Base-by-base conservation (phyloP, 1,140 invertebrate species). In the Trichonephila inaurata region DNA sequence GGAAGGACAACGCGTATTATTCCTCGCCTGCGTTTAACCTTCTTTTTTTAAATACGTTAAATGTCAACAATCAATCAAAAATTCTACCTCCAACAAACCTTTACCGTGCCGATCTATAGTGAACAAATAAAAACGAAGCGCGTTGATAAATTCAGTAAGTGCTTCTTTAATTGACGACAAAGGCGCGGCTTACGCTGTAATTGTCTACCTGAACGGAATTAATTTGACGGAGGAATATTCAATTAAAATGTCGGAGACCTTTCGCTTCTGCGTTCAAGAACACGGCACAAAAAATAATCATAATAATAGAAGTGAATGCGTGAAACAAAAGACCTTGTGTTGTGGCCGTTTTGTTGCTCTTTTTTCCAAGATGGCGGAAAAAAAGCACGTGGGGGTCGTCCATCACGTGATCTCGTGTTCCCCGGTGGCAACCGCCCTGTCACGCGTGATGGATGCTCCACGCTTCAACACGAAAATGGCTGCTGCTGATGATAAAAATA, bases 391-490 rank as follows among this genome's bases (percentile, higher is more conserved):
- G 87, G 87, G 87, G 87, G 87, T 89, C 87, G 87, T 89, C 58
- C 89, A 82, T 91, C 89, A 91, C 89, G 89, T 91, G 89, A 91
- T 91, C 89, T 62, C 88, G 66, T 62, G 89, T 91, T 91, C 61
- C 89, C 89, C 89, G 51, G 89, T 81, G 69, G 89, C 72, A 81
- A 91, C 69, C 77, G n/a, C 77, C 89, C 64, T 91, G 89, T 91
- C 89, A 91, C n/a, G 77, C 58, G 69, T 91, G 89, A 91, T 91
- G 89, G 89, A 91, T 91, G 89, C 83, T 91, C 44, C 60, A 91
- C 89, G 89, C 89, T 91, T 82, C 89, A 91, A 91, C 89, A 91
- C 89, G 89, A 91, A 91, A 91, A 91, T 91, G 89, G 89, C 89
- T 77, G 66, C 89, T n/a, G 86, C 86, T 40, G 87, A 33, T 58